Percentiles rank a stretch among this genome's conserved stretches.
Conservation (phyloP, 2,113 vertebrate genomes). For the Ictidomys tridecemlineatus region DNA sequence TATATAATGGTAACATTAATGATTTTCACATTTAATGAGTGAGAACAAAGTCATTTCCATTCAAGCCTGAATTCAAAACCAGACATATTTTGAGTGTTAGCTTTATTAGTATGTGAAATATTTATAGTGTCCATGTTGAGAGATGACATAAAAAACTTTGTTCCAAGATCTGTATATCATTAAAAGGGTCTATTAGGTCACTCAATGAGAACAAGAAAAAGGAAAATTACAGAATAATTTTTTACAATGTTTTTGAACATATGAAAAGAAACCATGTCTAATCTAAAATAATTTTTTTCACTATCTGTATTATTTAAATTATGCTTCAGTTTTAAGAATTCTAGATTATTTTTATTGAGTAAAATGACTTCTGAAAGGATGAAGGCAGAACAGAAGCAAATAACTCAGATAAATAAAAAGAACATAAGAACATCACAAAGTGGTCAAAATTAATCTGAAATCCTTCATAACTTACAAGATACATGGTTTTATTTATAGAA, state of each 20-base stretch:
- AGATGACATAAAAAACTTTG: constrained; percentile 51
- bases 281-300: neutral
- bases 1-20: too few species aligned
- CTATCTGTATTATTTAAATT: neutral
- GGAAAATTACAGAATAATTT: neutral
- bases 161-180: neutral
- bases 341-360: neutral
- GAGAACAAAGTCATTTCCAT: neutral
- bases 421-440: neutral
- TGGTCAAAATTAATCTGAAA: neutral
- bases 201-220: neutral
- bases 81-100: neutral
- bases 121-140: constrained; percentile 22
- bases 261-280: neutral
- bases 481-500: neutral
- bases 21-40: neutral
- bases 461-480: neutral
- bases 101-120: neutral
- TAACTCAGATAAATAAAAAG: neutral
- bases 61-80: neutral
- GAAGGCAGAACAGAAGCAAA: neutral
- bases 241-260: constrained; percentile 4
- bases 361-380: neutral
- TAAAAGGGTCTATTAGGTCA: neutral
- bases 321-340: neutral